These are phyloP conservation scores for Melanerpes formicivorus DNA, from an alignment of 2,113 vertebrate species.

Conservation along the genomic window DNA sequence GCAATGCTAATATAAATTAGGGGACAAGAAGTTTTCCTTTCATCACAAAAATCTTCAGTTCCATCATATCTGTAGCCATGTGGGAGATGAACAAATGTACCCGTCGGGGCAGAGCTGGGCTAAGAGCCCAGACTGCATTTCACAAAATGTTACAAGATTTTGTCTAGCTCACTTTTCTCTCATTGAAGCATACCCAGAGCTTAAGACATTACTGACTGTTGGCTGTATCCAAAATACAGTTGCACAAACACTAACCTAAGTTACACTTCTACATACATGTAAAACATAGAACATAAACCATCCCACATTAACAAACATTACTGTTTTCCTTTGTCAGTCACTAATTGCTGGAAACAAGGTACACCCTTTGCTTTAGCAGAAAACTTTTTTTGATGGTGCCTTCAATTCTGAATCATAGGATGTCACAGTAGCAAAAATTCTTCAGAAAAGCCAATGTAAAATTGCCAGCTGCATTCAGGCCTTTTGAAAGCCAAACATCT, in stretches of 20 bases:
- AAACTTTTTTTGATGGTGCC: neutral
- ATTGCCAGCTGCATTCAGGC: neutral
- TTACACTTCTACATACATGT: neutral
- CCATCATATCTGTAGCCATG: slow-evolving; percentile 32
- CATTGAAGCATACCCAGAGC: neutral
- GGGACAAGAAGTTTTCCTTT: slow-evolving; percentile 40
- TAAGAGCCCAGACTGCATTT: slow-evolving; percentile 33
- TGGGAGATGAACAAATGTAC: slow-evolving; percentile 37
- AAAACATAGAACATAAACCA: neutral
- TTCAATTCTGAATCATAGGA: neutral
- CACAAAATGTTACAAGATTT: neutral
- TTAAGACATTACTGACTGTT: neutral
- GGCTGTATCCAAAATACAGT: neutral
- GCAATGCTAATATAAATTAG: slow-evolving; percentile 35
- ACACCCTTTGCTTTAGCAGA: neutral
- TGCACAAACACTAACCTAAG: neutral
- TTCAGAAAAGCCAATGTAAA: neutral
- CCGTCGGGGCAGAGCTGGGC: slow-evolving; percentile 20
- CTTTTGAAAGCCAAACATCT: slow-evolving; percentile 10
- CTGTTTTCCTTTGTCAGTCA: slow-evolving; percentile 2
- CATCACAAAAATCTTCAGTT: slow-evolving; percentile 46
- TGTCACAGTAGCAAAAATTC: neutral
- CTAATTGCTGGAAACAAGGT: neutral
- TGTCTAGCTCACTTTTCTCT: neutral
- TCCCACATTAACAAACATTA: neutral